Evolutionary conservation across 2,797 vertebrate genomes (phyloP), one percentile per base, ranked within the genome.

Genomic region (Discoglossus pictus): DNA sequence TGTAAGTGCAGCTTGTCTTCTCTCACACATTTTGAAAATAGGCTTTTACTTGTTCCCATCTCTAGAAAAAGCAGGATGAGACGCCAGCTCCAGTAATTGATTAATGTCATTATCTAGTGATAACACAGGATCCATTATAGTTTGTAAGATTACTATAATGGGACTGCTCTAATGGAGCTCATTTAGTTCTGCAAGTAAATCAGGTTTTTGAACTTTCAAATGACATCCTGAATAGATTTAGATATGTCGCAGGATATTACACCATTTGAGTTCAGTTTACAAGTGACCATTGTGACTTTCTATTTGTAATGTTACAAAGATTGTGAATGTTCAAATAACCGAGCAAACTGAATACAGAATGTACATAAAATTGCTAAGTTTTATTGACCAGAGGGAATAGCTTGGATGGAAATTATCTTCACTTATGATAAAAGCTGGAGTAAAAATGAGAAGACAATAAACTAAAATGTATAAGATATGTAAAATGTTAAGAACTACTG

Each of bases 181-280:
- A 52, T 53, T 61, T 47, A 66, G n/a, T 43, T 61, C 25, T 38
- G 15, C 9, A 60, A 46, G 56, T 68, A 24, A 44, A 61, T 61
- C 39, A 54, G 39, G 11, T 20, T 61, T 56, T 46, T 44, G 50
- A 65, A 38, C 17, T 52, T 60, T 42, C 40, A 16, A 16, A 25
- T 36, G 56, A 43, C 35, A 51, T 61, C 10, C 40, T 61, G 18
- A 54, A 68, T 61, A 53, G 31, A 54, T 52, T 61, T 36, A 43
- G 58, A 53, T 61, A 27, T 40, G 24, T 7, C 20, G 8, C 4
- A 31, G 18, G 18, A 54, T 18, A 54, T 43, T 52, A 10, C 52
- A 10, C 27, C 21, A 36, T 17, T 36, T 61, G 12, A 35, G 50
- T 35, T 48, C 21, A 62, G 36, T 35, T 25, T 42, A 25, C 12